Evolutionary conservation across 1,140 invertebrate genomes (phyloP).

Genomic region (Drusus annulatus): DNA sequence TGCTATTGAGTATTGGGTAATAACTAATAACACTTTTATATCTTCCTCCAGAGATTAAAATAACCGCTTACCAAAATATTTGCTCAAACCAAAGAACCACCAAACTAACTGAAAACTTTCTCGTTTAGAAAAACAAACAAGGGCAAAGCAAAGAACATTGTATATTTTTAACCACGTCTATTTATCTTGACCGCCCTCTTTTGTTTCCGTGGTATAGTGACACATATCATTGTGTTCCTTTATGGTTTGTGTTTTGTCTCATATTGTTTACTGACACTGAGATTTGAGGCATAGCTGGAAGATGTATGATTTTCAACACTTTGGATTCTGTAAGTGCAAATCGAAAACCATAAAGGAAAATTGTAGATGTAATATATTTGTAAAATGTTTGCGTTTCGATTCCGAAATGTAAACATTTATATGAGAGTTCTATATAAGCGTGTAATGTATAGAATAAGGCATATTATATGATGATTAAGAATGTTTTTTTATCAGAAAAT

Average conservation of each 20-base stretch:
- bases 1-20: too few species aligned
- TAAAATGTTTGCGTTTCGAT: neutral
- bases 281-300: slow-evolving; percentile 21
- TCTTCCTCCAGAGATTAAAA: neutral
- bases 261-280: slow-evolving; percentile 32
- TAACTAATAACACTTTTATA: neutral
- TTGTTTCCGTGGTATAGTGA: neutral
- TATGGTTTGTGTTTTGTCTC: slow-evolving; percentile 14
- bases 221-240: slow-evolving; percentile 28
- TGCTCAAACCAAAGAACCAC: neutral
- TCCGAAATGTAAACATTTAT: neutral
- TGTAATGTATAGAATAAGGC: too few species aligned
- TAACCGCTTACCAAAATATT: neutral
- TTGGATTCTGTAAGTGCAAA: slow-evolving; percentile 19
- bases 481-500: too few species aligned
- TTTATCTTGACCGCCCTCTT: slow-evolving; percentile 53
- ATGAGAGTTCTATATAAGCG: neutral
- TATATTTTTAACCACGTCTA: slow-evolving; percentile 55
- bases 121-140: slow-evolving; percentile 29
- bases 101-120: slow-evolving; percentile 20
- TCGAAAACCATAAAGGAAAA: slow-evolving; percentile 37
- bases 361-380: neutral
- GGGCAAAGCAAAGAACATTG: slow-evolving; percentile 6
- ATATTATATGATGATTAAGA: too few species aligned
- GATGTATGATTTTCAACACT: neutral